These are phyloP conservation scores for Steinernema carpocapsae DNA, from an alignment of 2,888 invertebrate genomes.

Conservation along the genomic window DNA sequence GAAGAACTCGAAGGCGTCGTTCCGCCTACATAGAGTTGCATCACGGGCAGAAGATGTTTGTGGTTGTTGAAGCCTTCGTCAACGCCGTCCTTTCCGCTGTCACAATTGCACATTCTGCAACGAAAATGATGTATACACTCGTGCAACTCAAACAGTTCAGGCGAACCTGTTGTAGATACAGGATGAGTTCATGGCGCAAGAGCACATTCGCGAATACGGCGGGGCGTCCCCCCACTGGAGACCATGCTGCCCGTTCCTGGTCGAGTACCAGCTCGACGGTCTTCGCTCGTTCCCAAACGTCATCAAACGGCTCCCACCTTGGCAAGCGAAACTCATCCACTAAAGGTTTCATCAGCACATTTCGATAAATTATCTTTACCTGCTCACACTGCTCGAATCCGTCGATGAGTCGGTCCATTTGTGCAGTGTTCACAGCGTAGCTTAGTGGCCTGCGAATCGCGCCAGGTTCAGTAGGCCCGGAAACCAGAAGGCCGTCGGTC, in stretches of 20 bases:
- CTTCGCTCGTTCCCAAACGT: constrained; percentile 61
- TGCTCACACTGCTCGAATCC: constrained; percentile 64
- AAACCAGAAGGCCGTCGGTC: constrained; percentile 53
- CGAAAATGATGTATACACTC: constrained; percentile 7
- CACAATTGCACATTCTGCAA: constrained; percentile 67
- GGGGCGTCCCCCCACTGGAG: constrained; percentile 67
- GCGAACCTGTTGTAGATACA: constrained; percentile 50
- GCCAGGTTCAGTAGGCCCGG: constrained; percentile 62
- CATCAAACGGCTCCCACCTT: constrained; percentile 63
- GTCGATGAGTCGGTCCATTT: constrained; percentile 63
- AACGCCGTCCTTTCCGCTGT: constrained; percentile 61
- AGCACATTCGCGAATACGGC: constrained; percentile 65
- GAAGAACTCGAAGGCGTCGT: constrained; percentile 57
- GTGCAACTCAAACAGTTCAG: neutral
- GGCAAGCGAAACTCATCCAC: constrained; percentile 62
- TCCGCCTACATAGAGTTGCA: constrained; percentile 65
- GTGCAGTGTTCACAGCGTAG: constrained; percentile 55
- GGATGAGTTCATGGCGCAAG: constrained; percentile 64
- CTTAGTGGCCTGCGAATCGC: constrained; percentile 56
- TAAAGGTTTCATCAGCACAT: constrained; percentile 10
- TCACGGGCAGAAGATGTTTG: constrained; percentile 65
- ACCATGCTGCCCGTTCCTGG: constrained; percentile 54
- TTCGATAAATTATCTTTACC: constrained; percentile 29
- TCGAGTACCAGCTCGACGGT: constrained; percentile 62
- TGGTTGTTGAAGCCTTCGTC: constrained; percentile 64